Evolutionary conservation across 1,140 invertebrate genomes (phyloP).

Genomic region (Conus ventricosus): DNA sequence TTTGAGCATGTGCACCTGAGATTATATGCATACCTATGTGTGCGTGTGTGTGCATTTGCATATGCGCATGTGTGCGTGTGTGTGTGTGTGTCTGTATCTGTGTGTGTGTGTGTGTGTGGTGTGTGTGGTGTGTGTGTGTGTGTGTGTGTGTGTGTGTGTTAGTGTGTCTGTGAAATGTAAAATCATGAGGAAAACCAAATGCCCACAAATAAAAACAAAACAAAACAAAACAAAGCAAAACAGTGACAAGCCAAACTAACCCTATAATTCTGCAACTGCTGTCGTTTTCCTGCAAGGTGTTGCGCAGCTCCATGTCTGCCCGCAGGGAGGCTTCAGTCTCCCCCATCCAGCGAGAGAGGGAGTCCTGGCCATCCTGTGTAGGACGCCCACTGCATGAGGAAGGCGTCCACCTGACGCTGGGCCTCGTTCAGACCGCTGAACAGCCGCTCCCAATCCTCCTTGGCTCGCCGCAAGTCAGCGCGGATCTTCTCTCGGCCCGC

Average conservation of each 20-base stretch:
- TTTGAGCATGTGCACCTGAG: too few species aligned
- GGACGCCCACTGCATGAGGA: slow-evolving; percentile 75
- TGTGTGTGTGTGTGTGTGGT: background rate
- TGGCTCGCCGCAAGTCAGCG: slow-evolving; percentile 84
- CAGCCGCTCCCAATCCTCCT: slow-evolving; percentile 87
- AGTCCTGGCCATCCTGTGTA: slow-evolving; percentile 86
- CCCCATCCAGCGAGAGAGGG: slow-evolving; percentile 88
- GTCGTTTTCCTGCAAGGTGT: slow-evolving; percentile 90
- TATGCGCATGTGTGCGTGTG: too few species aligned
- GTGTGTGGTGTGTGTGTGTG: too few species aligned
- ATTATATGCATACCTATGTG: too few species aligned
- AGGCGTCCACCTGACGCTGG: slow-evolving; percentile 71
- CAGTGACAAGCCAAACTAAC: slow-evolving; percentile 63
- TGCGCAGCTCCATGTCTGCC: slow-evolving; percentile 81
- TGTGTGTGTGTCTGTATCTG: too few species aligned
- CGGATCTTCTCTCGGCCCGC: slow-evolving; percentile 91
- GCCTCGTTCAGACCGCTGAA: slow-evolving; percentile 85
- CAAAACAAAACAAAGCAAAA: background rate
- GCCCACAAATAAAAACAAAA: too few species aligned
- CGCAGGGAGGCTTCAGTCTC: slow-evolving; percentile 87
- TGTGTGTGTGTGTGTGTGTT: background rate
- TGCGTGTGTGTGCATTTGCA: too few species aligned
- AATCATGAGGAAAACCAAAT: background rate
- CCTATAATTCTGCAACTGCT: slow-evolving; percentile 91
- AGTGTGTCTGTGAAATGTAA: slow-evolving; percentile 78